Evolutionary conservation across 2,113 vertebrate genomes (phyloP).

Genomic region (Formicarius rufipectus): DNA sequence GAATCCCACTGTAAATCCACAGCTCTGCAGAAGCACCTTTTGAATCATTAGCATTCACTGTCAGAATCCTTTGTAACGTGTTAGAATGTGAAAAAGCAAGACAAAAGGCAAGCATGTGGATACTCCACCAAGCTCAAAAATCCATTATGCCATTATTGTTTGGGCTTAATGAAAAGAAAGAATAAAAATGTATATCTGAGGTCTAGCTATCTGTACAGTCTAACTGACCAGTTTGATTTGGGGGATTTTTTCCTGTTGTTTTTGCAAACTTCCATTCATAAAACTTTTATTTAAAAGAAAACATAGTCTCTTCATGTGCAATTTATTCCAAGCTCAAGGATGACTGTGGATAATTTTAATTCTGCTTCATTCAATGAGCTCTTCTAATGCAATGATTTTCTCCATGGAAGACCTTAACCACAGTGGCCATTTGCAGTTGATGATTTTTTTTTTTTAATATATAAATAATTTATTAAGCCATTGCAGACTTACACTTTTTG

Average conservation of each 20-base stretch:
- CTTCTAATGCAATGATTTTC: constrained; percentile 67
- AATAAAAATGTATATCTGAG: constrained; percentile 25
- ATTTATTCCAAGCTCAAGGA: constrained; percentile 29
- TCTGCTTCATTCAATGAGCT: constrained; percentile 42
- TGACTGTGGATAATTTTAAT: constrained; percentile 53
- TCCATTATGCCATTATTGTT: constrained; percentile 46
- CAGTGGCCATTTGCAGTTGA: constrained; percentile 68
- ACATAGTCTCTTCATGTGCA: neutral
- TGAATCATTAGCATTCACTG: constrained; percentile 39
- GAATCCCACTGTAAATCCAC: constrained; percentile 64
- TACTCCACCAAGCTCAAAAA: constrained; percentile 37
- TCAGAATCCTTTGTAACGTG: constrained; percentile 55
- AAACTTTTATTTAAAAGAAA: constrained; percentile 35
- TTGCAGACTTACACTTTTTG: constrained; percentile 71
- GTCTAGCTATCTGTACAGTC: neutral
- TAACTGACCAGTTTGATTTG: neutral
- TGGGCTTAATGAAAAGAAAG: constrained; percentile 35
- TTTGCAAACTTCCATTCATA: neutral
- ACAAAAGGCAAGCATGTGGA: constrained; percentile 34
- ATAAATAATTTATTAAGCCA: constrained; percentile 81
- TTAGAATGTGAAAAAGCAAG: constrained; percentile 27
- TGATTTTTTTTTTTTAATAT: constrained; percentile 50
- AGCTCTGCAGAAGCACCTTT: constrained; percentile 61
- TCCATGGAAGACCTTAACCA: constrained; percentile 71
- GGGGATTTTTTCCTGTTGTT: neutral